phyloP scores from a whole-genome alignment of 2,113 vertebrate species.

The Corythornis madagascariensis region DNA sequence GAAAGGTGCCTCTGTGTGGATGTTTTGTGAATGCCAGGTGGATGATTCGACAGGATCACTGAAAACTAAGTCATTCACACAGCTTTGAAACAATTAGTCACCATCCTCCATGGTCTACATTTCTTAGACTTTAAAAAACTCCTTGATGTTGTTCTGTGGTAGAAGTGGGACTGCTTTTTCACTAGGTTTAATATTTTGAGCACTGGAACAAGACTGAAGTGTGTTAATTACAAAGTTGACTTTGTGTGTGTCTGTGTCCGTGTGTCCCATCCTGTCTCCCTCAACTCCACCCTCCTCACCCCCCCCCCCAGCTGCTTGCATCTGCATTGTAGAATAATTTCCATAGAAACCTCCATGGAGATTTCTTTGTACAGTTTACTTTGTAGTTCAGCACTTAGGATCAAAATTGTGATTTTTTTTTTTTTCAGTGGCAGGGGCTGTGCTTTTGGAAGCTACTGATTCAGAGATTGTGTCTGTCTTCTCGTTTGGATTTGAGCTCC shows the following conservation, averaged over 20 bases:
- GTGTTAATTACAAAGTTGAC: background rate
- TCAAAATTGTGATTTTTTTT: background rate
- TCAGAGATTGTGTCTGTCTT: background rate
- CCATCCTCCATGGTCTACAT: background rate
- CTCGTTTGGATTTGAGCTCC: background rate
- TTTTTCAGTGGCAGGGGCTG: background rate
- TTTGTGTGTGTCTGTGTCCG: background rate
- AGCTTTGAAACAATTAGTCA: background rate
- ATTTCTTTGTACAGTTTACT: background rate
- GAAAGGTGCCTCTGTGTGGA: background rate
- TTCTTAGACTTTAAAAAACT: background rate
- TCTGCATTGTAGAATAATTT: background rate
- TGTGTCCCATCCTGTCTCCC: background rate
- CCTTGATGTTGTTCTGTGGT: background rate
- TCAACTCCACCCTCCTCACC: background rate
- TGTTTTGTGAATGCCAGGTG: background rate
- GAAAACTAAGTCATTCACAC: background rate
- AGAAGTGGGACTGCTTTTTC: background rate
- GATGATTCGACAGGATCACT: background rate
- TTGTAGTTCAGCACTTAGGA: background rate
- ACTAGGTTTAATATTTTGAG: background rate
- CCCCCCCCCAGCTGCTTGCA: background rate
- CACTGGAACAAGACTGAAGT: background rate
- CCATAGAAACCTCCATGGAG: background rate
- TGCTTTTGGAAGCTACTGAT: background rate